Evolutionary conservation across 2,888 invertebrate species (phyloP).

Genomic region (Stenotaenia linearis): DNA sequence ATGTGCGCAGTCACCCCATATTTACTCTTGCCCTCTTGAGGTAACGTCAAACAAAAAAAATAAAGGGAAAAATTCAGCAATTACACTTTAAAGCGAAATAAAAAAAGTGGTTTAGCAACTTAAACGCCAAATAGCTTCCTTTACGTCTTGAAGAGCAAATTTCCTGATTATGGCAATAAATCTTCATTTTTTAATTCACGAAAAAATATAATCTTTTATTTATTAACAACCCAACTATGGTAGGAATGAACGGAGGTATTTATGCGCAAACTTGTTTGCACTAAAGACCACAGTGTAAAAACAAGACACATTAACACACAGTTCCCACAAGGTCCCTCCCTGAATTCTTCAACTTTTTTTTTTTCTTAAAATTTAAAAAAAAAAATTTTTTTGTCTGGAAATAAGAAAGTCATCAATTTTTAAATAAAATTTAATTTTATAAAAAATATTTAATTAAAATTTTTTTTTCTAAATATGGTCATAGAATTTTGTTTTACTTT

Average conservation of each 20-base stretch:
- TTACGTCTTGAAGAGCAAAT: background rate
- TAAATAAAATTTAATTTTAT: background rate
- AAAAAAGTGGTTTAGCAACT: background rate
- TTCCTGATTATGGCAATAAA: background rate
- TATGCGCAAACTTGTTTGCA: conserved; percentile 1
- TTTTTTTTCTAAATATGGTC: too few species aligned
- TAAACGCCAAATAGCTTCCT: background rate
- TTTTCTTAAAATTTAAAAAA: background rate
- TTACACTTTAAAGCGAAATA: background rate
- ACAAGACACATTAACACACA: background rate
- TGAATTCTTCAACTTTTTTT: background rate
- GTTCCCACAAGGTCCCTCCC: background rate
- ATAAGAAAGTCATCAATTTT: background rate
- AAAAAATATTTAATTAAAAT: background rate
- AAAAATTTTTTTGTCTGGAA: background rate
- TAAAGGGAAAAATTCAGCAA: too few species aligned
- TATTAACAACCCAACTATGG: background rate
- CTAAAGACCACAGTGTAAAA: background rate
- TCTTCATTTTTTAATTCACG: background rate
- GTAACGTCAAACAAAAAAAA: background rate
- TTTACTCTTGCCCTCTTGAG: background rate
- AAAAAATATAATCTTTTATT: background rate
- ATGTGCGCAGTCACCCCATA: background rate
- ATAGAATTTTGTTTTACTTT: background rate
- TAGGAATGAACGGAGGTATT: background rate